A percentile compares a stretch with the other conserved stretches of the same genome.
phyloP scores from a whole-genome alignment of 92 coral and sea anemone species.

The Siderastrea siderea region DNA sequence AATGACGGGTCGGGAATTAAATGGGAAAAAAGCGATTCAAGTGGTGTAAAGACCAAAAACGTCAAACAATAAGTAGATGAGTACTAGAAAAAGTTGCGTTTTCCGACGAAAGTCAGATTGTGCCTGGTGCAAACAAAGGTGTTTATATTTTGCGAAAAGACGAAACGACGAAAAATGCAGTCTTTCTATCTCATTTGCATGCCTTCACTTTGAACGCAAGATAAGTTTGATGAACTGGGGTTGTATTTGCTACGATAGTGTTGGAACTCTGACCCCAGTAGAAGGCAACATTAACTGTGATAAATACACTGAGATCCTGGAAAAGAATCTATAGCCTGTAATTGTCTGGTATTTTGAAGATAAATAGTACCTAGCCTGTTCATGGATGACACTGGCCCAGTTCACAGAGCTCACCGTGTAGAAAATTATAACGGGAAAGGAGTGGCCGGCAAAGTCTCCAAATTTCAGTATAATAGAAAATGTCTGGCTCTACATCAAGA shows the following conservation, averaged over 20 bases:
- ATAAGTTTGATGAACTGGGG: neutral
- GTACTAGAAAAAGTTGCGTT: neutral
- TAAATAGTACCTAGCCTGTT: neutral
- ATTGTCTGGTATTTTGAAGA: neutral
- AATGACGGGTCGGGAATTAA: neutral
- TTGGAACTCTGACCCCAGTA: neutral
- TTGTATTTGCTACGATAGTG: neutral
- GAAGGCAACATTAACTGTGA: neutral
- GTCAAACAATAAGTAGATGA: neutral
- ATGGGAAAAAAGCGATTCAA: neutral
- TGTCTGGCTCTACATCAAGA: neutral
- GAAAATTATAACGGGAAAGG: neutral
- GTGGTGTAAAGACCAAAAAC: neutral
- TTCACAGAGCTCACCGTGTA: neutral
- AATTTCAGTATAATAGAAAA: neutral
- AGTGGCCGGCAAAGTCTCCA: neutral
- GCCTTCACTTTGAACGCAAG: no score
- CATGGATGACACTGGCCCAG: neutral
- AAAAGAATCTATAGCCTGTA: neutral
- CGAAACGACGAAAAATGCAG: no score
- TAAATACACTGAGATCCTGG: neutral
- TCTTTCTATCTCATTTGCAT: no score
- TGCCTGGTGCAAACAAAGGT: neutral
- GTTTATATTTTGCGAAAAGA: neutral
- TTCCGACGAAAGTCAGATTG: neutral